A percentile compares a stretch with the other conserved stretches of the same genome.
These are phyloP conservation scores for Caenorhabditis sp. DNA, from an alignment of 2,888 invertebrate species.

Conservation along the genomic window DNA sequence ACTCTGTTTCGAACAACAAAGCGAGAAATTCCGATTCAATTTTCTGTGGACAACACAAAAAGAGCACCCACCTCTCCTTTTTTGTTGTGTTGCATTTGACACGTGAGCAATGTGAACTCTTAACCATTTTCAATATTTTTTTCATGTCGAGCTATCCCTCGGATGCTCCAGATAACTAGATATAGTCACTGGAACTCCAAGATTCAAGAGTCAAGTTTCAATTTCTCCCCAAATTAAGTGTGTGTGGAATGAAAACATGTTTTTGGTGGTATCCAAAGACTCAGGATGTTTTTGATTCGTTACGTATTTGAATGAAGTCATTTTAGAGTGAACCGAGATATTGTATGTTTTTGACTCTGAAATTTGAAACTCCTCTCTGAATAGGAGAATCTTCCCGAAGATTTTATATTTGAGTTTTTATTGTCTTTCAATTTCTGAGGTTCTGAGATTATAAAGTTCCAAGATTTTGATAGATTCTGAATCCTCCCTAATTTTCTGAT, in stretches of 20 bases:
- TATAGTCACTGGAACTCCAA: not conserved
- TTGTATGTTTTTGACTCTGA: slow-evolving; percentile 1
- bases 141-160: not conserved
- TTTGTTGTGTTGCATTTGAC: slow-evolving; percentile 31
- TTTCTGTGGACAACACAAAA: not conserved
- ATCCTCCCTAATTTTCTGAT: no score
- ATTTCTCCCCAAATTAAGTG: not conserved
- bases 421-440: not conserved
- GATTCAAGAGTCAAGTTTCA: slow-evolving; percentile 17
- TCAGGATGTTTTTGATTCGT: slow-evolving; percentile 4
- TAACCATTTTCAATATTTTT: slow-evolving; percentile 25
- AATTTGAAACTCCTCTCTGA: not conserved
- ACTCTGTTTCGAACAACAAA: slow-evolving; percentile 13
- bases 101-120: slow-evolving; percentile 42
- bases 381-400: not conserved
- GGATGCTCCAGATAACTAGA: not conserved
- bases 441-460: not conserved
- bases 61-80: not conserved
- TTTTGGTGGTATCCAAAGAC: not conserved
- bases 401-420: no score
- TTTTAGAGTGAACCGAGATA: not conserved
- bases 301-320: slow-evolving; percentile 1
- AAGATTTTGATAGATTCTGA: no score
- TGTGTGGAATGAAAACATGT: slow-evolving; percentile 14
- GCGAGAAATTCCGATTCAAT: slow-evolving; percentile 8